Percentiles rank a stretch among this genome's conserved stretches.
Evolutionary conservation across 2,797 vertebrate genomes (phyloP).

Genomic region (Malurus leucopterus): DNA sequence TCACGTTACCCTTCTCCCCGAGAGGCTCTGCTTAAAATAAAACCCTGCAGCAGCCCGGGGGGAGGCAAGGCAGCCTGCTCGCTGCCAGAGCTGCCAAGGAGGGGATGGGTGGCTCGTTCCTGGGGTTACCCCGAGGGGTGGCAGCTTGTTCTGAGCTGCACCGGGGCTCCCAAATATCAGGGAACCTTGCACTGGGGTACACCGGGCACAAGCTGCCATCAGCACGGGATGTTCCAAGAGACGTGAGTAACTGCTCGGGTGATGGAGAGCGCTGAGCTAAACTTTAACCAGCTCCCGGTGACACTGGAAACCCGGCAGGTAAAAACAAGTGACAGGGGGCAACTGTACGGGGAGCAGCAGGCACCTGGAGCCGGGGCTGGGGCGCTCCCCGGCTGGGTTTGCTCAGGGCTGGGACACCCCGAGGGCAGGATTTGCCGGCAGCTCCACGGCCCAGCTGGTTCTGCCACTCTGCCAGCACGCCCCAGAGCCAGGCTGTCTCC

Average conservation of each 20-base stretch:
- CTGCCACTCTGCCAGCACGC: not conserved
- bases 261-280: not conserved
- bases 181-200: not conserved
- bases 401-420: not conserved
- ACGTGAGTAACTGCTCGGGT: fast-evolving
- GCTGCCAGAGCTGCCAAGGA: not conserved
- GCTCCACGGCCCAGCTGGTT: not conserved
- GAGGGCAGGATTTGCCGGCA: not conserved
- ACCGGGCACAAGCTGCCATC: fast-evolving
- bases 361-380: not conserved
- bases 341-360: fast-evolving
- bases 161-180: not conserved
- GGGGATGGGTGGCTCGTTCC: not conserved
- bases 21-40: conserved; percentile 31
- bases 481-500: not conserved
- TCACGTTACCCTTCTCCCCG: not conserved
- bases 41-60: not conserved
- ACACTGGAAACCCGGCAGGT: not conserved
- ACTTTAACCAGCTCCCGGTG: conserved; percentile 15
- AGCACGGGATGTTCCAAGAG: not conserved
- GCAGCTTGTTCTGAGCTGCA: not conserved
- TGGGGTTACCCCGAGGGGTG: not conserved
- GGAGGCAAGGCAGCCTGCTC: not conserved
- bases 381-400: fast-evolving
- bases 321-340: not conserved